Evolutionary conservation across 2,113 vertebrate genomes (phyloP), one percentile per base, ranked within the genome.

Genomic region (Myotis davidii): DNA sequence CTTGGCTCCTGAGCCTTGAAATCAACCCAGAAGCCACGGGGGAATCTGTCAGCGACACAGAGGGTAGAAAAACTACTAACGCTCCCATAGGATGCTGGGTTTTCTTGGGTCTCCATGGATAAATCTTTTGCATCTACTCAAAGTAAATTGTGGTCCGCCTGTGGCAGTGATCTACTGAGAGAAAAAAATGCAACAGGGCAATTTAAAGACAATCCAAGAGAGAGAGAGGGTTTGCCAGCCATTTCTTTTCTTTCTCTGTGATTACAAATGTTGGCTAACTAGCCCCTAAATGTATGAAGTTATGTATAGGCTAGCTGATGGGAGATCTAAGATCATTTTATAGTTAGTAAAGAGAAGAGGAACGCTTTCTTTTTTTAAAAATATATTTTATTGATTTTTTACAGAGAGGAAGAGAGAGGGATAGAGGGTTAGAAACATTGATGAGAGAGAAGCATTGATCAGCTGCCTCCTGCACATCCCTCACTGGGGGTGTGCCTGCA

Each of bases 161-260:
- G 32, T 72, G 48, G 32, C 87, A 90, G 39, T 56, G 27, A 45
- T 48, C 13, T 69, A 70, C 42, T 34, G 8, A 29, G 39, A 81
- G 23, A 11, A 70, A 74, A 72, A 72, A 94, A 82, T 74, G 6
- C 45, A 54, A 29, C 16, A 81, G 39, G 61, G 16, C 50, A 52
- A 52, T 72, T 90, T 76, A 81, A 89, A 92, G 9, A 34, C 67
- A 86, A 50, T 76, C 48, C 23, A 76, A 88, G 56, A 50, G 29
- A 50, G 29, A 88, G 78, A 79, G 27, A 29, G 54, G 5, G 14
- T 73, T 82, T 94, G 27, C 70, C 39, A 48, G 39, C n/a, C 59
- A 50, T 77, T 87, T 87, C 9, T 23, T 61, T 93, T 95, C 69
- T 85, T 59, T 88, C 70, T 88, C 34, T 77, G 32, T 73, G 32